Base-by-base conservation (phyloP, 2,113 vertebrate species). In the Capreolus pygargus region DNA sequence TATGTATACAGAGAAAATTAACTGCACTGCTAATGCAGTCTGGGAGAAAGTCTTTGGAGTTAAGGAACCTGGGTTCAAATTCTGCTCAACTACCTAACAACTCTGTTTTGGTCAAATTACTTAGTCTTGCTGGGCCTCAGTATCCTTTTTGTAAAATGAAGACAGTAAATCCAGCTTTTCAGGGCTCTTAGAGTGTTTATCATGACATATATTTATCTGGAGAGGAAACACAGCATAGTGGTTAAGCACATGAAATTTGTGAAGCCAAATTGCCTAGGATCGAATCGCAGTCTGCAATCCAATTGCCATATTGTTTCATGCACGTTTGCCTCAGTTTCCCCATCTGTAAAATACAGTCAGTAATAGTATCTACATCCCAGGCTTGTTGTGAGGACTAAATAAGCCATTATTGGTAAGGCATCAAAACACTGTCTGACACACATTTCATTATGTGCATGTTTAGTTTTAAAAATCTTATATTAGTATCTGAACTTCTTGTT, bases 91-190 rank as follows among this genome's bases (percentile, higher is more conserved):
- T 70, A 82, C 17, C 27, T 86, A 89, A 60, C 13, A 88, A 21
- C 50, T 95, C 4, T 76, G 61, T 88, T 27, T 87, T 94, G 39
- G 23, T 25, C 52, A 94, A 95, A 92, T 96, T 60, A 86, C 43
- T 83, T 91, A 82, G 86, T 81, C 45, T 91, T 54, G 52, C 47
- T 87, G 81, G 76, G 12, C 47, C 50, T 89, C 45, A 14, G 50
- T 84, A 92, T 96, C 9, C 47, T 86, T 97, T 94, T 79, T 82
- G 50, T 84, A 94, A 92, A 92, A 91, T 17, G 28, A 17, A 97
- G 17, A 70, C 33, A 91, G 55, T 28, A 95, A 60, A 76, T 64
- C 21, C 11, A 93, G 64, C 36, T 45, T 91, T 94, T 76, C 39
- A 58, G 52, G 92, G 74, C 23, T 91, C 50, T n/a, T 58, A 79